These are phyloP conservation scores for Colostygia pectinataria DNA, from an alignment of 2,888 invertebrate species.

Conservation along the genomic window DNA sequence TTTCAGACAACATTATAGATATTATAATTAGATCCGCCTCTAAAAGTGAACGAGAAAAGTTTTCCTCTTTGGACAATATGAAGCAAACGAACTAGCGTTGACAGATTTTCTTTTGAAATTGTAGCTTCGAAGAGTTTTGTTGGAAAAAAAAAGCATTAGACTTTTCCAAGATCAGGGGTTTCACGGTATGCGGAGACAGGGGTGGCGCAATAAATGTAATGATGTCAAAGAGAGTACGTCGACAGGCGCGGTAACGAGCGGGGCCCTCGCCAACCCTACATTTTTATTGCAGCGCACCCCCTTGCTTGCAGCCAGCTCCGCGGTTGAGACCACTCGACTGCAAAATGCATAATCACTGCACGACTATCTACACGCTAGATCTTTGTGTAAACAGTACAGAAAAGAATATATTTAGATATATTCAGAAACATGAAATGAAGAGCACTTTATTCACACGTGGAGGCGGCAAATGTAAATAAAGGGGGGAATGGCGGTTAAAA, in stretches of 20 bases:
- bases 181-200: conserved; percentile 49
- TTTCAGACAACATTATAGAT: conserved; percentile 6
- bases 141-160: conserved; percentile 8
- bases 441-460: conserved; percentile 23
- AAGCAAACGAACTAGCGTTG: conserved; percentile 12
- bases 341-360: conserved; percentile 72
- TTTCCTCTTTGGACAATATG: conserved; percentile 10
- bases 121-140: conserved; percentile 20
- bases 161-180: conserved; percentile 26
- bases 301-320: conserved; percentile 43
- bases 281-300: conserved; percentile 66
- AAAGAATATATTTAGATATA: conserved; percentile 24
- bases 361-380: conserved; percentile 49
- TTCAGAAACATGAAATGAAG: conserved; percentile 20
- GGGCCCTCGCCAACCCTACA: conserved; percentile 51
- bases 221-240: conserved; percentile 64
- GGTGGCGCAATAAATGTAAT: conserved; percentile 68
- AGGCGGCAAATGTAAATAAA: conserved; percentile 21
- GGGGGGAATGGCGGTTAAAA: conserved; percentile 26
- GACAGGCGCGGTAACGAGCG: conserved; percentile 46
- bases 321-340: conserved; percentile 64
- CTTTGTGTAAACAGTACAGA: conserved; percentile 57
- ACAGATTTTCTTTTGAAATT: conserved; percentile 17
- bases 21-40: conserved; percentile 29
- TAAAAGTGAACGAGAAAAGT: conserved; percentile 21